Conservation (phyloP, 2,113 vertebrate genomes). For the Phainopepla nitens region DNA sequence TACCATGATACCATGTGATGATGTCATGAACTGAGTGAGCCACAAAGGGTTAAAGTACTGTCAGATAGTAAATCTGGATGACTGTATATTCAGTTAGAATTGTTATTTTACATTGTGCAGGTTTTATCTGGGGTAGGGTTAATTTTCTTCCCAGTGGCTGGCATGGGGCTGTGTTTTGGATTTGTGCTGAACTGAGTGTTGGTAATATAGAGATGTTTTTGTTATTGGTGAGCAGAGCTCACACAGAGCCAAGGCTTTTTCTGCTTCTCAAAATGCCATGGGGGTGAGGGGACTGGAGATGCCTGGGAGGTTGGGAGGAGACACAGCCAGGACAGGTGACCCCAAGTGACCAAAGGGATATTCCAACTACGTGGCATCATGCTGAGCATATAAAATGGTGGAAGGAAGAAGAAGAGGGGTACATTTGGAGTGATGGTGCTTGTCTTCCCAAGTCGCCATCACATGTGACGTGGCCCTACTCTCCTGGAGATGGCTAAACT, state of each 20-base stretch:
- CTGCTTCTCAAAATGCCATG: accelerated
- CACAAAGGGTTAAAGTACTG: neutral
- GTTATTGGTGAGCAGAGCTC: neutral
- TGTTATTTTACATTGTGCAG: neutral
- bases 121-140: neutral
- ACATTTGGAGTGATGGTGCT: neutral
- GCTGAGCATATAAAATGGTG: neutral
- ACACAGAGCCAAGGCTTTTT: neutral
- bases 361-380: no score
- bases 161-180: neutral
- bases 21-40: neutral
- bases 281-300: neutral
- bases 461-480: neutral
- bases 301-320: neutral
- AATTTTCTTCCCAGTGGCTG: neutral
- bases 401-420: neutral
- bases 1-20: no score
- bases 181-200: neutral
- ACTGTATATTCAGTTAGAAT: neutral
- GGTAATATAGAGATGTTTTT: neutral
- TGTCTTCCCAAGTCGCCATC: accelerated
- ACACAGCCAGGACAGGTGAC: neutral
- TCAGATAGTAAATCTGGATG: neutral
- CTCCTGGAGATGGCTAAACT: neutral
- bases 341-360: neutral